Conservation (phyloP, 37 sponge, comb jelly and placozoan species). For the Mnemiopsis leidyi region DNA sequence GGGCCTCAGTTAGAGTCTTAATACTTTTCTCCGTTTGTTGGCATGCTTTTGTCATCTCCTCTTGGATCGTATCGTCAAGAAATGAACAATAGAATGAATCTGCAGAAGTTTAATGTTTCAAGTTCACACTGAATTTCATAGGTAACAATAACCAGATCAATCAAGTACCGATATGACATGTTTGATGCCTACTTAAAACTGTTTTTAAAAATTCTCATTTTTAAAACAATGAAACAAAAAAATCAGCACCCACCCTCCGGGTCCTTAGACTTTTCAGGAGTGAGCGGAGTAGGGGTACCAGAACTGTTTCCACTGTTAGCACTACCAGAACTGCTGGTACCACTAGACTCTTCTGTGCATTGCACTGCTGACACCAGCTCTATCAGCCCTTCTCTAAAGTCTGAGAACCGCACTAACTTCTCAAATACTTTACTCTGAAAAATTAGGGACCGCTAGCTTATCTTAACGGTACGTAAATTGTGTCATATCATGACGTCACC, state of each 20-base stretch:
- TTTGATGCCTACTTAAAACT: too few relatives aligned
- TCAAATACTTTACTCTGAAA: constrained; percentile 52
- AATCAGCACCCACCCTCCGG: neutral
- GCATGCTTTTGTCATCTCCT: neutral
- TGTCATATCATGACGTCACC: too few relatives aligned
- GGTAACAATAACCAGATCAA: too few relatives aligned
- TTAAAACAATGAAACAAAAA: too few relatives aligned
- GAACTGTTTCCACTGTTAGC: neutral
- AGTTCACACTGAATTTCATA: too few relatives aligned
- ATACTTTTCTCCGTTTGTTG: neutral
- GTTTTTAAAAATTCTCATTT: too few relatives aligned
- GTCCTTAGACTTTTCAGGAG: neutral
- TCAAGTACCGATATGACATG: too few relatives aligned
- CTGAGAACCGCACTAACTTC: constrained; percentile 44
- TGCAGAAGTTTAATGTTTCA: too few relatives aligned
- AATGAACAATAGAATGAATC: constrained; percentile 59
- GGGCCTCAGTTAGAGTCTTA: neutral
- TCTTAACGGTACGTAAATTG: too few relatives aligned
- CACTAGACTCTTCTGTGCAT: neutral
- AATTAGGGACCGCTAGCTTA: too few relatives aligned
- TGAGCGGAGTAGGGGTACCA: neutral
- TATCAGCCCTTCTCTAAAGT: neutral
- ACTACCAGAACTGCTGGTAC: neutral
- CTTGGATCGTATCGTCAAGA: constrained; percentile 29
- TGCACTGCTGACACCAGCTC: neutral